Evolutionary conservation across 2,888 invertebrate genomes (phyloP).

Genomic region (Cataglyphis albicans): DNA sequence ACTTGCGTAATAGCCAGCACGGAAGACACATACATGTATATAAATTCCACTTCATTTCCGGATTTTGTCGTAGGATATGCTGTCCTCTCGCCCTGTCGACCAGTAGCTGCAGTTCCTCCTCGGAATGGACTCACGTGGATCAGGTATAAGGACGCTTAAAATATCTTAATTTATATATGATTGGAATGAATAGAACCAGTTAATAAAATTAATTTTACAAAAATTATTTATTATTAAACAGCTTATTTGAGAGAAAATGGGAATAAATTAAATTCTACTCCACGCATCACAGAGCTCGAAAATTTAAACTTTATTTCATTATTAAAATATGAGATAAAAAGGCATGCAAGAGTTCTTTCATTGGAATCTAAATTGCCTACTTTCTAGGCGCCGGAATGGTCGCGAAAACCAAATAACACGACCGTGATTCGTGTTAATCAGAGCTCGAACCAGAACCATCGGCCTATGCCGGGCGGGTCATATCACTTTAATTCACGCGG

Average conservation of each 20-base stretch:
- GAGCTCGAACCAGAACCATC: conserved; percentile 76
- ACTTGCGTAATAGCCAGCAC: conserved; percentile 42
- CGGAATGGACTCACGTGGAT: conserved; percentile 83
- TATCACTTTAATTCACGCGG: conserved; percentile 67
- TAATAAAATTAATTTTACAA: background rate
- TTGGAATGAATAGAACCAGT: background rate
- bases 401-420: conserved; percentile 84
- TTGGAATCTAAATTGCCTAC: conserved; percentile 9
- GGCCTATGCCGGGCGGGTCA: conserved; percentile 55
- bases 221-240: background rate
- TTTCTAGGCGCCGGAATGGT: conserved; percentile 82
- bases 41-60: conserved; percentile 39
- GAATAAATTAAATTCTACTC: conserved; percentile 3
- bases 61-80: conserved; percentile 78
- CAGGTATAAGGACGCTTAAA: conserved; percentile 76
- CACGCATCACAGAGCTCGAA: background rate
- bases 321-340: background rate
- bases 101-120: conserved; percentile 82
- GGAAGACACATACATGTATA: conserved; percentile 20
- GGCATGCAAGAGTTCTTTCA: background rate
- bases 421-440: conserved; percentile 85
- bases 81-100: conserved; percentile 82
- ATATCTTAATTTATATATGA: background rate
- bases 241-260: background rate
- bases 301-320: background rate